Evolutionary conservation across 2,888 invertebrate genomes (phyloP).

Genomic region (Leptinotarsa juncta): DNA sequence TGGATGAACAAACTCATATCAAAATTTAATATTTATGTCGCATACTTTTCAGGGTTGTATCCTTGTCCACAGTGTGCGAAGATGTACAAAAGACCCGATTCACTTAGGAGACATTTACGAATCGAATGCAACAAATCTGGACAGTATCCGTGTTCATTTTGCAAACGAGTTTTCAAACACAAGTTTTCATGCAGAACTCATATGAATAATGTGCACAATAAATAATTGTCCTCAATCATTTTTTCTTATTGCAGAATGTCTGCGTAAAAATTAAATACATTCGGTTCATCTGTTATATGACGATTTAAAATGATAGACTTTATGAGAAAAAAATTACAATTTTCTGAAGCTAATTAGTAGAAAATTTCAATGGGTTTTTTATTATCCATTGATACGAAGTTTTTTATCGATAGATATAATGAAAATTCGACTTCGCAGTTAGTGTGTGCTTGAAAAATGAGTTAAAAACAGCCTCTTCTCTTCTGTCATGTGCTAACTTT

Average conservation of each 20-base stretch:
- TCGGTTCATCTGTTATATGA: too few relatives aligned
- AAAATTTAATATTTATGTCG: not conserved
- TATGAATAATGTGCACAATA: constrained; percentile 23
- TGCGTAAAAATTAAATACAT: not conserved
- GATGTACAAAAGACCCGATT: constrained; percentile 38
- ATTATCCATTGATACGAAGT: too few relatives aligned
- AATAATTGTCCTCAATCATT: not conserved
- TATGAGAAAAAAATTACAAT: too few relatives aligned
- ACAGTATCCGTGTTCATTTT: constrained; percentile 26
- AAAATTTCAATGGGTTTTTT: too few relatives aligned
- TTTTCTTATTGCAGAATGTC: not conserved
- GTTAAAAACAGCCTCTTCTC: too few relatives aligned
- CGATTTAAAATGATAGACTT: too few relatives aligned
- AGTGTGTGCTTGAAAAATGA: too few relatives aligned
- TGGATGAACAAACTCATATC: too few relatives aligned
- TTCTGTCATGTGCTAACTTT: too few relatives aligned
- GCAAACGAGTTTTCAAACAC: constrained; percentile 35
- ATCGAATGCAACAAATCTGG: constrained; percentile 36
- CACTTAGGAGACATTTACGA: constrained; percentile 40
- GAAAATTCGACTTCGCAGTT: too few relatives aligned
- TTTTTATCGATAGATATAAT: too few relatives aligned
- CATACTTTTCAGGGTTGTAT: not conserved
- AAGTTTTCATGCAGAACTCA: constrained; percentile 31
- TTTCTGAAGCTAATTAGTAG: too few relatives aligned
- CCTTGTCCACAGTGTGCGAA: constrained; percentile 37